phyloP scores from a whole-genome alignment of 2,888 invertebrate species.

The Chorisops tibialis region DNA sequence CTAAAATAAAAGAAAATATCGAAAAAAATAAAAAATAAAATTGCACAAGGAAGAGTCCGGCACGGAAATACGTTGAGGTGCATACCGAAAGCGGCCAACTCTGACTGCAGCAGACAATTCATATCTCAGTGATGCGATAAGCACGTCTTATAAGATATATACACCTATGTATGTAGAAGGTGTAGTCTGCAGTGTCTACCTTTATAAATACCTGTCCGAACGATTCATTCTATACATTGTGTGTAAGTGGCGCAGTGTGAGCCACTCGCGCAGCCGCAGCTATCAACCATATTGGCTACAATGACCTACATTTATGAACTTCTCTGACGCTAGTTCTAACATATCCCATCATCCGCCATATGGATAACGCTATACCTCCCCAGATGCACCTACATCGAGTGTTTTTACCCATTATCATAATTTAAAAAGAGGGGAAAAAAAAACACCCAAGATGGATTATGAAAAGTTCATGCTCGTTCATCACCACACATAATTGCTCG shows the following conservation, averaged over 20 bases:
- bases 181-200: background rate
- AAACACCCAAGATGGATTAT: background rate
- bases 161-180: background rate
- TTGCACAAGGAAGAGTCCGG: background rate
- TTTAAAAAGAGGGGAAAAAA: background rate
- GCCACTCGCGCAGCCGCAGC: conserved; percentile 1
- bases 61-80: background rate
- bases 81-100: background rate
- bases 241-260: background rate
- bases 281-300: conserved; percentile 1
- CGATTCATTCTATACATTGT: background rate
- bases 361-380: conserved; percentile 16
- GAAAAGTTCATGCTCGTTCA: conserved; percentile 39
- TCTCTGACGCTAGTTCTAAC: conserved; percentile 6
- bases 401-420: conserved; percentile 14
- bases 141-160: conserved; percentile 5
- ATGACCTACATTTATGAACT: conserved; percentile 17
- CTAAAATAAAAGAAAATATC: conserved; percentile 21
- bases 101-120: conserved; percentile 18
- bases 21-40: background rate
- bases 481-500: conserved; percentile 25
- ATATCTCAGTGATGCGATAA: conserved; percentile 23
- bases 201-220: conserved; percentile 3
- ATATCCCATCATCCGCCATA: conserved; percentile 15
- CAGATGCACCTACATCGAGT: background rate